Base-by-base conservation (phyloP, 1,140 invertebrate genomes). In the Neodiprion pinetum region DNA sequence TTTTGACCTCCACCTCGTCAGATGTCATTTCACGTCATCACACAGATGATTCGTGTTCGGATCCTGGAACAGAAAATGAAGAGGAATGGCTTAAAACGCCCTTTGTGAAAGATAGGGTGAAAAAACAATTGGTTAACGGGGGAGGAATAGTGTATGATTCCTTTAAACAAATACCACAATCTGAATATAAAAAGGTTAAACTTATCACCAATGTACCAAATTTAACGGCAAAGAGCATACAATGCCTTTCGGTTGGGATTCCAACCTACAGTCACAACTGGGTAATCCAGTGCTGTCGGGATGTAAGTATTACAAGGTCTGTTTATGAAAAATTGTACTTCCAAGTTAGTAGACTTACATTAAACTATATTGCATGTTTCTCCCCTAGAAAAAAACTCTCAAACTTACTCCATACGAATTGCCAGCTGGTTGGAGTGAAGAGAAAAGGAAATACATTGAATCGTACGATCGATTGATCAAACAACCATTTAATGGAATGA, bases 181-280 rank as follows among this genome's bases (percentile, higher is more conserved):
- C 83, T 48, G 90, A 92, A 12, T 92, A 92, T 72, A 74, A 80
- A 0, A 86, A 85, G 2, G 90, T 89, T 53, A 89, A 88, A 71
- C 80, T 92, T 4, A 90, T 92, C 28, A 89, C 91, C 0, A 90
- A 91, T 0, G 82, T 91, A 49, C 91, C 92, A 1, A 92, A 91
- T 73, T 84, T 88, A n/a, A 92, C 91, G 1, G 89, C 88, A 1
- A 92, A 92, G 73, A 90, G 89, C 77, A 86, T 92, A 49, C 86
- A 90, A 48, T 92, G 91, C 74, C 77, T 92, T 3, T 90, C 90
- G 0, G 89, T 89, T 4, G 89, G 90, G 21, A 90, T 92, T 4
- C 76, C 73, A 8, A 74, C 88, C 0, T 80, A 90, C 11, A 88
- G 87, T 76, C 91, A 92, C 78, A 87, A 86, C n/a, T 92, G 91